Conservation (phyloP, 2,113 vertebrate species). For the Dinomys branickii region DNA sequence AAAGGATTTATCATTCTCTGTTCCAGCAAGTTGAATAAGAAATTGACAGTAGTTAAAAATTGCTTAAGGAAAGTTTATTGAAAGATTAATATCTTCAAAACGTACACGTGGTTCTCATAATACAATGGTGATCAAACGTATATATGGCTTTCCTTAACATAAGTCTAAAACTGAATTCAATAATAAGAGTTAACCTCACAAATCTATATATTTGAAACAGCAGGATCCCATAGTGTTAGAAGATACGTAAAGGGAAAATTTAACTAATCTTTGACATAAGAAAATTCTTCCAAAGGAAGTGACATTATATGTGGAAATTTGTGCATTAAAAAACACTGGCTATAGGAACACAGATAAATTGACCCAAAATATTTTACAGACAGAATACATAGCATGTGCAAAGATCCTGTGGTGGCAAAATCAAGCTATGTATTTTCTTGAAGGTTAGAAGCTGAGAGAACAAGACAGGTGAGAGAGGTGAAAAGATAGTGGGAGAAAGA, state of each 20-base stretch:
- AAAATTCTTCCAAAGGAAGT: not conserved
- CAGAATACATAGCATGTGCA: not conserved
- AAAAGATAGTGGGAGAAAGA: not conserved
- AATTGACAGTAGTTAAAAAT: not conserved
- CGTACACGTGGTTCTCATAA: not conserved
- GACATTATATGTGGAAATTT: not conserved
- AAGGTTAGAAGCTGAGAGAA: not conserved
- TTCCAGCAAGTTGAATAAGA: not conserved
- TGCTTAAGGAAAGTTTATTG: not conserved
- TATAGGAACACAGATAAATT: not conserved
- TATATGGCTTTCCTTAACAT: not conserved
- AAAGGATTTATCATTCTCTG: not conserved
- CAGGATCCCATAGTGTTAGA: not conserved
- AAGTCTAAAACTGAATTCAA: not conserved
- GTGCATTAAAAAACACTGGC: not conserved
- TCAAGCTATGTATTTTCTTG: not conserved
- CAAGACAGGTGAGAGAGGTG: not conserved
- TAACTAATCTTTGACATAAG: slow-evolving; percentile 9
- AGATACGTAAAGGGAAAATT: not conserved
- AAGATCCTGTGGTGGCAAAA: not conserved
- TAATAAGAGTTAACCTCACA: not conserved
- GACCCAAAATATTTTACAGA: not conserved
- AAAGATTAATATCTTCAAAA: not conserved
- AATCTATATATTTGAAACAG: not conserved
- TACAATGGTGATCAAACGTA: not conserved